Evolutionary conservation across 2,113 vertebrate genomes (phyloP).

Genomic region (Lichenostomus cassidix): DNA sequence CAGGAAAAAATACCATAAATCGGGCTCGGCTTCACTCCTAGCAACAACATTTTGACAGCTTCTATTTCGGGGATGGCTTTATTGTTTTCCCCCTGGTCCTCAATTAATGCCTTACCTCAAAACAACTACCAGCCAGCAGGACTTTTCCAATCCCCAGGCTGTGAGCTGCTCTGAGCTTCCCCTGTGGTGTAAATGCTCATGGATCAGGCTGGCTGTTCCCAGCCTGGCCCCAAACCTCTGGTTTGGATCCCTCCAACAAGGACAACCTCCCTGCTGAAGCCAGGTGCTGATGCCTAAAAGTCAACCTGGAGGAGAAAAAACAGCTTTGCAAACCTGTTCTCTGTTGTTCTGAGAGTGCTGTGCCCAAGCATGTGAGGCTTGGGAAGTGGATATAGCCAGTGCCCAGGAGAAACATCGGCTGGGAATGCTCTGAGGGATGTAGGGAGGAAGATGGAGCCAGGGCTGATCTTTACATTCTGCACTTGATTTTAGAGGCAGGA

Average conservation of each 20-base stretch:
- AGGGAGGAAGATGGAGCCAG: neutral
- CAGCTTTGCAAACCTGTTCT: neutral
- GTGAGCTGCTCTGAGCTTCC: neutral
- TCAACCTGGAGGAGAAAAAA: neutral
- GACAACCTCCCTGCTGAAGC: neutral
- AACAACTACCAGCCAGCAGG: neutral
- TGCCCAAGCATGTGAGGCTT: neutral
- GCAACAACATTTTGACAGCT: slow-evolving; percentile 25
- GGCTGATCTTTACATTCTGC: neutral
- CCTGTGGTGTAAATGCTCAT: fast-evolving
- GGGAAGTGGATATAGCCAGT: neutral
- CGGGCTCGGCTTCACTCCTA: neutral
- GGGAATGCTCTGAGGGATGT: neutral
- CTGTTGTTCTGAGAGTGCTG: neutral
- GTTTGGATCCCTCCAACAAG: fast-evolving
- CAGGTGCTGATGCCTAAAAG: neutral
- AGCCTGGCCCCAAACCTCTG: neutral
- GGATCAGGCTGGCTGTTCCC: neutral
- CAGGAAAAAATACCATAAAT: neutral
- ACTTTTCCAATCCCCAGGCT: neutral
- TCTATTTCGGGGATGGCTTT: neutral
- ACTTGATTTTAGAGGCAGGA: neutral
- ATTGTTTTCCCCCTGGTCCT: slow-evolving; percentile 30
- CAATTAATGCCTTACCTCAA: slow-evolving; percentile 43
- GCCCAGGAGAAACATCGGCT: neutral